Evolutionary conservation across 2,888 invertebrate genomes (phyloP).

Genomic region (Carterocephalus palaemon): DNA sequence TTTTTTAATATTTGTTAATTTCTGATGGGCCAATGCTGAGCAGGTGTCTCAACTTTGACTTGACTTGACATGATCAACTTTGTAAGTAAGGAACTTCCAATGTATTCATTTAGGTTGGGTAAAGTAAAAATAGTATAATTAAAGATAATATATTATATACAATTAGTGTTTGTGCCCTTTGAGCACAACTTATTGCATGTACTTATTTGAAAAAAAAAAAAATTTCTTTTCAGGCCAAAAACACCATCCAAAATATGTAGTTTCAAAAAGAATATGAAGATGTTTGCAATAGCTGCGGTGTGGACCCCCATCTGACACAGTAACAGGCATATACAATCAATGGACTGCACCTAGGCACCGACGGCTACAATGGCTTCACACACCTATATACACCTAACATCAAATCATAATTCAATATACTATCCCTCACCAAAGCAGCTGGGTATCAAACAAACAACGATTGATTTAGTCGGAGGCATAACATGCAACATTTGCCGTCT

Average conservation of each 20-base stretch:
- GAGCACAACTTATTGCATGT: no score
- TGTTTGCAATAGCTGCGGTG: conserved; percentile 55
- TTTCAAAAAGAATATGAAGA: conserved; percentile 45
- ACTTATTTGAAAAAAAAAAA: no score
- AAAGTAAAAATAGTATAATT: no score
- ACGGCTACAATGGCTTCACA: conserved; percentile 49
- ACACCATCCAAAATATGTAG: conserved; percentile 59
- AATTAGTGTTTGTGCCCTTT: no score
- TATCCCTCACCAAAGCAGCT: no score
- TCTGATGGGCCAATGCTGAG: no score
- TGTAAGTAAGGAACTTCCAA: no score
- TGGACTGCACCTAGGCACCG: conserved; percentile 59
- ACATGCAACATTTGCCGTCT: conserved; percentile 76
- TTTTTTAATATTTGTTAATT: no score
- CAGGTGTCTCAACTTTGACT: not conserved
- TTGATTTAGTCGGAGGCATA: conserved; percentile 74
- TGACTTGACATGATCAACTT: no score
- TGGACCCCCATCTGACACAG: conserved; percentile 53
- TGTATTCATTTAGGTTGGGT: no score
- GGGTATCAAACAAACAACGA: conserved; percentile 54
- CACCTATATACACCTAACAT: conserved; percentile 30
- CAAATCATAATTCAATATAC: conserved; percentile 31
- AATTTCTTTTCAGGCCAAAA: conserved; percentile 47
- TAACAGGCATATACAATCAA: conserved; percentile 47
- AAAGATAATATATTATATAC: no score